Evolutionary conservation across 2,888 invertebrate species (phyloP), one percentile per base, ranked within the genome.

Genomic region (Crepidodera aurea): DNA sequence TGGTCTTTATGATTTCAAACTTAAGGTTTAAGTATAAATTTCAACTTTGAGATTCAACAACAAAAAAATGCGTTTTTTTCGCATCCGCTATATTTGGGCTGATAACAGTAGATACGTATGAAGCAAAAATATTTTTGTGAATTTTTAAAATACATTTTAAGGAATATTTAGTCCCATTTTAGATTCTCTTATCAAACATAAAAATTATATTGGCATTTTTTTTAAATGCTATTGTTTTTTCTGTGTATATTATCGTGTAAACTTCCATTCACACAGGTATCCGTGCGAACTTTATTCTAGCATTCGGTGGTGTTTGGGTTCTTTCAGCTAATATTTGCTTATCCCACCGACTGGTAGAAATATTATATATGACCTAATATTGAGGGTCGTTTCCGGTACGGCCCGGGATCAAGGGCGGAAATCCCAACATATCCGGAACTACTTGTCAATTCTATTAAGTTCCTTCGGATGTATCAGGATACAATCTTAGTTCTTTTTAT

Each of bases 391-490:
- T 71, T 73, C 72, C 74, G 69, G 73, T 60, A 50, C 50, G 12
- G 57, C 42, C 39, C 15, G 13, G 18, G 10, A 22, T 40, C 51
- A 65, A 59, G 66, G 64, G 73, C 72, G 73, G 73, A 74, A 73
- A 73, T 71, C 73, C 69, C 66, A 27, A 60, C 70, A 71, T 69
- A 68, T 71, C 73, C 69, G 72, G 73, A 74, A 73, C 70, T 74
- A 74, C 74, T 74, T 74, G 71, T 69, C 72, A 73, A 71, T 75
- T 73, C 70, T 66, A 62, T 62, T 46, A 57, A 48, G 50, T 42
- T 59, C 59, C 56, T 60, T 62, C 15, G 48, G 39, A 37, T 32
- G 22, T 37, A 39, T 57, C 48, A 16, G 39, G 27, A 39, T 42
- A 13, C n/a, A 40, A 18, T 27, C 22, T 4, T 15, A 32, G 53